These are phyloP conservation scores for Nemotelus nigrinus DNA, from an alignment of 2,888 invertebrate genomes.

Conservation along the genomic window DNA sequence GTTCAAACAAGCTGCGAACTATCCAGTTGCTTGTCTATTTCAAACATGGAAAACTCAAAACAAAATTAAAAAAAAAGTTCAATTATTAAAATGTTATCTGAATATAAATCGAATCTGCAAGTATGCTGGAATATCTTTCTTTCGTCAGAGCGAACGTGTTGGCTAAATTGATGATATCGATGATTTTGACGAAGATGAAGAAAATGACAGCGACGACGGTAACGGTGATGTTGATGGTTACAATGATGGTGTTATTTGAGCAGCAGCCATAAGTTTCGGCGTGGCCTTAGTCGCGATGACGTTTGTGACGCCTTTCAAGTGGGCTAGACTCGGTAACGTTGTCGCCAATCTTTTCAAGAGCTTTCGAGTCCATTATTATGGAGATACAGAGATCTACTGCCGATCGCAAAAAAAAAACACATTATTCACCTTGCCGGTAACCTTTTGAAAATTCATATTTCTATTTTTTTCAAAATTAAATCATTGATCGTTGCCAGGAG, in stretches of 20 bases:
- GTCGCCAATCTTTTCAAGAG: not conserved
- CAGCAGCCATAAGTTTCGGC: not conserved
- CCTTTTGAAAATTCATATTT: not conserved
- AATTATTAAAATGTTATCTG: constrained; percentile 19
- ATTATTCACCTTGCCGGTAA: not conserved
- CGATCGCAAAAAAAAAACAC: not conserved
- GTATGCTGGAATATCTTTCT: no score
- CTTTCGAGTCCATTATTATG: not conserved
- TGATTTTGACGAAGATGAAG: not conserved
- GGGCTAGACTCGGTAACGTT: not conserved
- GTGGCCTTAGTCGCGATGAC: not conserved
- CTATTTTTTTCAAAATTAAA: not conserved
- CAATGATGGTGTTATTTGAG: not conserved
- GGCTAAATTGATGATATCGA: not conserved
- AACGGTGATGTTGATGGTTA: constrained; percentile 6
- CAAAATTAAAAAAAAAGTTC: not conserved
- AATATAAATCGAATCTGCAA: not conserved
- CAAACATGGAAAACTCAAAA: constrained; percentile 8
- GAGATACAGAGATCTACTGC: not conserved
- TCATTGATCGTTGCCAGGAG: not conserved
- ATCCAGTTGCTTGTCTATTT: constrained; percentile 8
- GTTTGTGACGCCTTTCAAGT: constrained; percentile 17
- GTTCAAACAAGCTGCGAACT: not conserved
- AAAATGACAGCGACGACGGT: constrained; percentile 1
- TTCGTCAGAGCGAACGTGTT: not conserved